Evolutionary conservation across 2,113 vertebrate species (phyloP).

Genomic region (Mellivora capensis): DNA sequence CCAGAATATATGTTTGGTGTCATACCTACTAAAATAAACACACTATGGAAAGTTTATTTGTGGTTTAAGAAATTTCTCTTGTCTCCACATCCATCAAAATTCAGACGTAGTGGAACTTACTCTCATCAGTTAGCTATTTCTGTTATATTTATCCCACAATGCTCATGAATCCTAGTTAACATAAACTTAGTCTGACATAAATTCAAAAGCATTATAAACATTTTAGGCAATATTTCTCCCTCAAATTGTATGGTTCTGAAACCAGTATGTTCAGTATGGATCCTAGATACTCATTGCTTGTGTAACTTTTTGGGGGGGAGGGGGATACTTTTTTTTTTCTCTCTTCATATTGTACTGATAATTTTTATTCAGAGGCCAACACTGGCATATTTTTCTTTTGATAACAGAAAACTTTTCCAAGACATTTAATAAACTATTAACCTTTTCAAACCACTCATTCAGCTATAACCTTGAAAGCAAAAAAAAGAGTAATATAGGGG

Average conservation of each 20-base stretch:
- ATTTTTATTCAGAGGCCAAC: not conserved
- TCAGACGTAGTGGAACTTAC: not conserved
- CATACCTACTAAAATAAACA: not conserved
- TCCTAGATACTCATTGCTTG: not conserved
- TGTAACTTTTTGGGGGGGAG: not conserved
- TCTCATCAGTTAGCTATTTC: not conserved
- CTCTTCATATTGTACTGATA: not conserved
- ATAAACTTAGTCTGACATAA: not conserved
- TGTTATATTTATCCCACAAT: not conserved
- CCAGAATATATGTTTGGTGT: not conserved
- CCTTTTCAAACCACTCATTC: conserved; percentile 62
- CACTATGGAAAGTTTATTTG: not conserved
- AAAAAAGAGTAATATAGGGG: no score
- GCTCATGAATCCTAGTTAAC: not conserved
- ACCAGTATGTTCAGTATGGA: not conserved
- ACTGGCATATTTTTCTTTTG: not conserved
- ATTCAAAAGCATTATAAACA: not conserved
- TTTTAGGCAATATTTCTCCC: not conserved
- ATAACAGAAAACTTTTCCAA: conserved; percentile 20
- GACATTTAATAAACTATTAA: conserved; percentile 49
- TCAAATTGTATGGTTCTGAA: not conserved
- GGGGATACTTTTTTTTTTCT: not conserved
- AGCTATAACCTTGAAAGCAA: conserved; percentile 61
- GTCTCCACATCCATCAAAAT: not conserved
- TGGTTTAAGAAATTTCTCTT: not conserved